These are phyloP conservation scores for Pogonophryne albipinna DNA, from an alignment of 2,797 vertebrate species.

Conservation along the genomic window DNA sequence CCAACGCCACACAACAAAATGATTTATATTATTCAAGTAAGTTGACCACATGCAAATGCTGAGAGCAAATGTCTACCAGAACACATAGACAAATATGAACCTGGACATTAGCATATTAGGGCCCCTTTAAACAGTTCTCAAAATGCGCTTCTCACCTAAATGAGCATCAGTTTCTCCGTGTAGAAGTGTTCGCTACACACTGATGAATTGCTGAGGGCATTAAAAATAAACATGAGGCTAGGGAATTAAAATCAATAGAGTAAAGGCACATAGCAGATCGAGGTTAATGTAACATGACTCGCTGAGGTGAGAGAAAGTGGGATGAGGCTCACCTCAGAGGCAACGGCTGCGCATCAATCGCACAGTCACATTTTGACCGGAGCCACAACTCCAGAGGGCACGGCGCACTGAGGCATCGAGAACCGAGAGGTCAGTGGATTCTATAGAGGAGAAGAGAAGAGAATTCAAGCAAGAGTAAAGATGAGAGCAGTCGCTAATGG, in stretches of 20 bases:
- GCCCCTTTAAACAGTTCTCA: not conserved
- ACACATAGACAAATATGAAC: not conserved
- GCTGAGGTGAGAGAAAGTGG: slow-evolving; percentile 5
- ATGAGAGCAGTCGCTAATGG: slow-evolving; percentile 31
- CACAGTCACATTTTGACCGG: slow-evolving; percentile 40
- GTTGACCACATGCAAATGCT: not conserved
- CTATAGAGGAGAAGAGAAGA: not conserved
- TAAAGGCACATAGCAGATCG: slow-evolving; percentile 26
- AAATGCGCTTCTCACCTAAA: slow-evolving; percentile 32
- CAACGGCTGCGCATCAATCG: slow-evolving; percentile 19
- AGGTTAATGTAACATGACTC: slow-evolving; percentile 57
- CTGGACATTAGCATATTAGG: no score
- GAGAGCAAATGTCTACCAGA: not conserved
- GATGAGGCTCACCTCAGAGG: slow-evolving; percentile 14
- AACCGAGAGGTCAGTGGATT: slow-evolving; percentile 28
- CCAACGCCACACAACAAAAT: no score
- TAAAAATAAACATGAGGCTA: slow-evolving; percentile 65
- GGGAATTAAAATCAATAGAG: slow-evolving; percentile 64
- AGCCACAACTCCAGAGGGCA: slow-evolving; percentile 12
- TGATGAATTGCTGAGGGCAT: slow-evolving; percentile 37
- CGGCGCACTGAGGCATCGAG: no score
- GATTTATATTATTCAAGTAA: not conserved
- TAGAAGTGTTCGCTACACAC: not conserved
- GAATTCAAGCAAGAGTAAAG: slow-evolving; percentile 29
- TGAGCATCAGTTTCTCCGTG: slow-evolving; percentile 17